These are phyloP conservation scores for Furcifer pardalis DNA, from an alignment of 2,797 vertebrate species.

Conservation along the genomic window DNA sequence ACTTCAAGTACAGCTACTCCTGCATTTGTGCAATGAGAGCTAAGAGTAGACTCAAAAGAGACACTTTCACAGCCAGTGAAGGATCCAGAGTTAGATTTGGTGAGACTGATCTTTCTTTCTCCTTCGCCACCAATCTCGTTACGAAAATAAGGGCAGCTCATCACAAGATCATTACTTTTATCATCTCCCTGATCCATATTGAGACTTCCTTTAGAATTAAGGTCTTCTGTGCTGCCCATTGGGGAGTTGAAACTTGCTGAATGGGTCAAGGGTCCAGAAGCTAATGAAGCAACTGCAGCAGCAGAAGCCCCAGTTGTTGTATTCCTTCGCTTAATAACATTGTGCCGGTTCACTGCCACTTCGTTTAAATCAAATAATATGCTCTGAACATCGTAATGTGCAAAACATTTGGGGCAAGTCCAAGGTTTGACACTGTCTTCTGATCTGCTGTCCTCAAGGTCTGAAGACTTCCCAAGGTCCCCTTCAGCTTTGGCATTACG, in stretches of 20 bases:
- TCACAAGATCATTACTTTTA: slow-evolving; percentile 92
- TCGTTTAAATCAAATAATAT: slow-evolving; percentile 94
- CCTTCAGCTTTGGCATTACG: slow-evolving; percentile 89
- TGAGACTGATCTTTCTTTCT: slow-evolving; percentile 84
- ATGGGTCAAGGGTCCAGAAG: slow-evolving; percentile 90
- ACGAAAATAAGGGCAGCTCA: slow-evolving; percentile 95
- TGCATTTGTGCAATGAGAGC: slow-evolving; percentile 91
- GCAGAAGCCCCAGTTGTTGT: slow-evolving; percentile 95
- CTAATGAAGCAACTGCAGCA: slow-evolving; percentile 90
- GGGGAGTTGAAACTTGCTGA: slow-evolving; percentile 95
- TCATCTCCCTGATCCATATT: slow-evolving; percentile 90
- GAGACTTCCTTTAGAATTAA: slow-evolving; percentile 89
- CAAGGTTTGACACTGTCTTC: slow-evolving; percentile 89
- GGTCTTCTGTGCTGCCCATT: slow-evolving; percentile 93
- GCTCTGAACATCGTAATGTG: slow-evolving; percentile 96
- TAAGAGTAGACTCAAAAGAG: slow-evolving; percentile 88
- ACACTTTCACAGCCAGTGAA: slow-evolving; percentile 85
- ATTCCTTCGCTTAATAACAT: slow-evolving; percentile 90
- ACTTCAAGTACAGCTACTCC: slow-evolving; percentile 94
- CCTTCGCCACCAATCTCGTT: slow-evolving; percentile 94
- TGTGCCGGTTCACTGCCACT: slow-evolving; percentile 87
- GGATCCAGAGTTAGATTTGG: slow-evolving; percentile 89
- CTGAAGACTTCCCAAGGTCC: slow-evolving; percentile 87
- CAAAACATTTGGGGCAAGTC: slow-evolving; percentile 92
- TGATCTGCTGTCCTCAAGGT: slow-evolving; percentile 87